Evolutionary conservation across 2,113 vertebrate genomes (phyloP).

Genomic region (Clarias macrocephalus): DNA sequence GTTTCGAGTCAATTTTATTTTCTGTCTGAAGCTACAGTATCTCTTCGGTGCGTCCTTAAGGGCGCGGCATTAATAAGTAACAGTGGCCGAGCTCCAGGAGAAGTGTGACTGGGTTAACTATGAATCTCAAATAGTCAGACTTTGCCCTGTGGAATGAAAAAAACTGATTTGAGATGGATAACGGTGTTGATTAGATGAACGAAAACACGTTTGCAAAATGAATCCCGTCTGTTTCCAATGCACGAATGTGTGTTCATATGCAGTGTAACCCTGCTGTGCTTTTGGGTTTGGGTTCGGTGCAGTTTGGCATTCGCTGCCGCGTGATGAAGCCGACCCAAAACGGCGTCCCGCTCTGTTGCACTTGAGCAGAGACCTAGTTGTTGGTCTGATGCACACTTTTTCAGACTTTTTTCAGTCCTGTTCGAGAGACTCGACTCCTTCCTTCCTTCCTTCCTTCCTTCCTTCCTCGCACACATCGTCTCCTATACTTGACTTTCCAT

Average conservation of each 20-base stretch:
- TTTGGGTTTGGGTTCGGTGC: slow-evolving; percentile 22
- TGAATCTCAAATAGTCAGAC: slow-evolving; percentile 42
- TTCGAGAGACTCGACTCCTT: not conserved
- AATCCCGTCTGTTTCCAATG: not conserved
- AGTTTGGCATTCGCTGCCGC: slow-evolving; percentile 40
- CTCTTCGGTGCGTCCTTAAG: slow-evolving; percentile 11
- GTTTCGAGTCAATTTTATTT: slow-evolving; percentile 24
- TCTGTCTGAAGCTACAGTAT: not conserved
- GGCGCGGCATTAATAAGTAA: slow-evolving; percentile 48
- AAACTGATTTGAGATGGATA: slow-evolving; percentile 20
- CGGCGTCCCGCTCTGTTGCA: slow-evolving; percentile 23
- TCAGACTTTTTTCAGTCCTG: not conserved
- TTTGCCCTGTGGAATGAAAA: slow-evolving; percentile 29
- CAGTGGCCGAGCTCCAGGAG: slow-evolving; percentile 32
- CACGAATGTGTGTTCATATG: not conserved
- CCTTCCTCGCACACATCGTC: not conserved
- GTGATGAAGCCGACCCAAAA: slow-evolving; percentile 27
- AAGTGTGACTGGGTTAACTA: slow-evolving; percentile 7
- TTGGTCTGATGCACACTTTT: slow-evolving; percentile 15
- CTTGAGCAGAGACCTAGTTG: slow-evolving; percentile 29
- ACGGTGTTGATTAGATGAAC: not conserved
- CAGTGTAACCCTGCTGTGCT: slow-evolving; percentile 2
- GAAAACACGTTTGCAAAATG: not conserved
- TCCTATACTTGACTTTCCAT: slow-evolving; percentile 17
- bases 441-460: not conserved